Percentiles rank a stretch among this genome's conserved stretches.
phyloP scores from a whole-genome alignment of 2,888 invertebrate genomes.

The Cephalotes varians region DNA sequence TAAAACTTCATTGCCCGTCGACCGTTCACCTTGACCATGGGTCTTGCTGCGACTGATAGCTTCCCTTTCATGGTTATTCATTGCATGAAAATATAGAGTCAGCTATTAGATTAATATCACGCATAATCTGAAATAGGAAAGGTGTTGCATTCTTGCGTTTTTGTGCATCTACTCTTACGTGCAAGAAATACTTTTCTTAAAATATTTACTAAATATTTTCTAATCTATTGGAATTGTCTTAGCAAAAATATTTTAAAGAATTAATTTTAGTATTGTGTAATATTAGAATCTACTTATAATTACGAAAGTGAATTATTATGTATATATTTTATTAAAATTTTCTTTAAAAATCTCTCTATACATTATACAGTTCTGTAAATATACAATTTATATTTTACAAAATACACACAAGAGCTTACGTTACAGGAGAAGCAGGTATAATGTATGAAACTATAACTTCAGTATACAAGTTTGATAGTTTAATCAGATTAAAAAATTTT shows the following conservation, averaged over 20 bases:
- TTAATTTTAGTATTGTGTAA: background rate
- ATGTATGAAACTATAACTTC: conserved; percentile 25
- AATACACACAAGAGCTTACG: background rate
- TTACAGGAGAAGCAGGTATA: background rate
- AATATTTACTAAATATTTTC: background rate
- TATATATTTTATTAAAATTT: conserved; percentile 16
- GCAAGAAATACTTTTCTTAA: background rate
- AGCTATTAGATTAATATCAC: background rate
- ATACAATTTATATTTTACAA: background rate
- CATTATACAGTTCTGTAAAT: background rate
- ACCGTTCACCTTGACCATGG: conserved; percentile 79
- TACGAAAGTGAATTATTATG: background rate
- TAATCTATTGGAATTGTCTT: background rate
- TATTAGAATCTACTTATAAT: background rate
- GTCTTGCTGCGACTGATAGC: conserved; percentile 46
- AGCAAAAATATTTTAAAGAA: background rate
- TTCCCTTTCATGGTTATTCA: conserved; percentile 56
- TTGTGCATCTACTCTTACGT: background rate
- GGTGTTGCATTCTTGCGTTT: background rate
- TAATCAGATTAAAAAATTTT: conserved; percentile 35
- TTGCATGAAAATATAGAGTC: background rate
- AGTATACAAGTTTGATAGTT: conserved; percentile 28
- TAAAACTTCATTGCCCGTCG: conserved; percentile 77
- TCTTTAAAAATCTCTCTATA: background rate
- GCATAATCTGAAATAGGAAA: background rate